phyloP scores from a whole-genome alignment of 1,140 invertebrate genomes.

The Helicorthomorpha holstii region DNA sequence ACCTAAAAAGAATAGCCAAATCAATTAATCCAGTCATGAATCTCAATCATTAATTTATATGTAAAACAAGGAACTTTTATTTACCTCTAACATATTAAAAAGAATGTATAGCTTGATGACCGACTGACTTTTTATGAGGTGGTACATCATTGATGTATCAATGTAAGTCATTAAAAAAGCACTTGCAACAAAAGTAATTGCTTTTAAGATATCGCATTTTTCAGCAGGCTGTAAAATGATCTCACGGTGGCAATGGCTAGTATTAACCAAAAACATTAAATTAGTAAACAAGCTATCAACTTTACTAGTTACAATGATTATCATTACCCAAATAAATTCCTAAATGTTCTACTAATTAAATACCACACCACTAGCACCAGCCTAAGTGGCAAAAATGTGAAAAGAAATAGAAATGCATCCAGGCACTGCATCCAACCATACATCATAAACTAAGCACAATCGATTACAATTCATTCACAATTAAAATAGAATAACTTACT shows the following conservation, averaged over 20 bases:
- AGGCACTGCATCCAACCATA: conserved; percentile 94
- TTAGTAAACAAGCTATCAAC: too few species aligned
- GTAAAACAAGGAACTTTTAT: conserved; percentile 1
- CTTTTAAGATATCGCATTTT: conserved; percentile 91
- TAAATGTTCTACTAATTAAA: conserved; percentile 48
- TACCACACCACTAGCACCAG: conserved; percentile 73
- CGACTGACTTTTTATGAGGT: conserved; percentile 94
- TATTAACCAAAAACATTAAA: too few species aligned
- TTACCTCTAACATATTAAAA: conserved; percentile 96
- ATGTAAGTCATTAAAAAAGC: conserved; percentile 71
- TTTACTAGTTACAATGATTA: too few species aligned
- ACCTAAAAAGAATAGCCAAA: too few species aligned
- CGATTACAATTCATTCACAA: not conserved
- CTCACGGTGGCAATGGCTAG: too few species aligned
- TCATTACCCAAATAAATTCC: conserved; percentile 50
- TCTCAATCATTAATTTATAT: not conserved
- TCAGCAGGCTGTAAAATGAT: conserved; percentile 75
- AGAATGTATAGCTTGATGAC: conserved; percentile 99
- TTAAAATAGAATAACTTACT: not conserved
- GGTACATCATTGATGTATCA: conserved; percentile 97
- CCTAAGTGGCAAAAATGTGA: conserved; percentile 89
- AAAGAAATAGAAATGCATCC: conserved; percentile 96
- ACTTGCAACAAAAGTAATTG: conserved; percentile 65
- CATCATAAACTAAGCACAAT: conserved; percentile 51
- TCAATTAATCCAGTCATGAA: too few species aligned